Evolutionary conservation across 37 sponge, comb jelly and placozoan species (phyloP).

Genomic region (Haliclona indistincta): DNA sequence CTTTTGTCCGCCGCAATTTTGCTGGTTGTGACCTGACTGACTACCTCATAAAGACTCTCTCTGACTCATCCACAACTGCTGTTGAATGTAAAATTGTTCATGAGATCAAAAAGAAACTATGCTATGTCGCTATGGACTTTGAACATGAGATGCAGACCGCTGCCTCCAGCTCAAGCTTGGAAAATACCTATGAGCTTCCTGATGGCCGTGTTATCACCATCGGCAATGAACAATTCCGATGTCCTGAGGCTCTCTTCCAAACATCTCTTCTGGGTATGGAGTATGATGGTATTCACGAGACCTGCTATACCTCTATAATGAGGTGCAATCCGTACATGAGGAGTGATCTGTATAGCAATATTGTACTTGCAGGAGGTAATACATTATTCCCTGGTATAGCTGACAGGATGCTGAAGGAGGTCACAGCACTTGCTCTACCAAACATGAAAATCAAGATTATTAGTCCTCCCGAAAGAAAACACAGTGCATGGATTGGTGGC

Average conservation of each 20-base stretch:
- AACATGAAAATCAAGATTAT: constrained; percentile 23
- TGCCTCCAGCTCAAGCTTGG: constrained; percentile 87
- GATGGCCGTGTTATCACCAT: constrained; percentile 99
- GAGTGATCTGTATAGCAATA: constrained; percentile 99
- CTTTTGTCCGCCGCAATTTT: constrained; percentile 97
- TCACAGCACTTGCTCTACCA: neutral
- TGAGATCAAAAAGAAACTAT: constrained; percentile 99
- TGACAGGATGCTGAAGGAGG: neutral
- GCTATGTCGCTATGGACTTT: constrained; percentile 97
- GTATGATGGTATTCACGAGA: constrained; percentile 94
- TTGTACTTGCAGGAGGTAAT: constrained; percentile 13
- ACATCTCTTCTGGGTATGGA: constrained; percentile 93
- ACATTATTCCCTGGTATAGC: constrained; percentile 1
- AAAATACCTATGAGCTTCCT: constrained; percentile 99
- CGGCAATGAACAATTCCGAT: constrained; percentile 96
- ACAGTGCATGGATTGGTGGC: constrained; percentile 99
- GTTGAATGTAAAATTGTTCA: constrained; percentile 95
- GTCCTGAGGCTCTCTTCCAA: constrained; percentile 92
- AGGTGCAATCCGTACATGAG: constrained; percentile 99
- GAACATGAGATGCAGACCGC: constrained; percentile 96
- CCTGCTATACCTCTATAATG: constrained; percentile 99
- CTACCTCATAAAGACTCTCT: constrained; percentile 90
- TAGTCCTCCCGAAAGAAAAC: constrained; percentile 99
- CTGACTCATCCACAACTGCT: constrained; percentile 95
- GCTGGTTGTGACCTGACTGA: constrained; percentile 97